Conservation (phyloP, 2,113 vertebrate species). For the Dicerorhinus sumatrensis region DNA sequence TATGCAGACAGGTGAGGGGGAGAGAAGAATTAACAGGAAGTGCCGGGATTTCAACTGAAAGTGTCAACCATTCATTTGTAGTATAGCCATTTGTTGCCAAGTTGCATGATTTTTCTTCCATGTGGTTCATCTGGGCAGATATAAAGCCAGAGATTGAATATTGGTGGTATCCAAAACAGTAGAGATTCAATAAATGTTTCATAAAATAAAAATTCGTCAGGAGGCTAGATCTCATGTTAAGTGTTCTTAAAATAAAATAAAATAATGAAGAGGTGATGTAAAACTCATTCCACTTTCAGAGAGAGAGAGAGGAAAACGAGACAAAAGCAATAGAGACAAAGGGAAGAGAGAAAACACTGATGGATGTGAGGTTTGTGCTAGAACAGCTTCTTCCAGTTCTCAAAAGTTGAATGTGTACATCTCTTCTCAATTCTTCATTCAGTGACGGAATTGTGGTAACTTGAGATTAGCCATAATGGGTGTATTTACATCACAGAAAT, state of each 20-base stretch:
- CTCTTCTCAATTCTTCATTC: not conserved
- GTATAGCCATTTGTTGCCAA: too few relatives aligned
- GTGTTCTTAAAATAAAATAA: not conserved
- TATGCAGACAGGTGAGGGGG: not conserved
- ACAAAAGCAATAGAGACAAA: not conserved
- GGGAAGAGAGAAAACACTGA: not conserved
- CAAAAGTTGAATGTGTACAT: fast-evolving
- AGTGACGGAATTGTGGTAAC: not conserved
- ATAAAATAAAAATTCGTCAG: not conserved
- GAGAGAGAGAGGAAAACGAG: not conserved
- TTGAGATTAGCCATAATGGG: not conserved
- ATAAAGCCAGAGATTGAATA: not conserved
- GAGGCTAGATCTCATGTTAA: not conserved
- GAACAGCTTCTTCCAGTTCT: not conserved
- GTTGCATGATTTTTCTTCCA: not conserved
- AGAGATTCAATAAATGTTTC: not conserved
- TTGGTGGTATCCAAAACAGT: not conserved
- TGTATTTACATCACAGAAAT: not conserved
- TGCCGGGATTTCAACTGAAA: not conserved
- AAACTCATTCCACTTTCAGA: not conserved
- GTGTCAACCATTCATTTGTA: not conserved
- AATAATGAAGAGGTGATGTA: not conserved
- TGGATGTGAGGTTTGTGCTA: not conserved
- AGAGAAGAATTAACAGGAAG: not conserved
- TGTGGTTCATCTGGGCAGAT: not conserved